Conservation (phyloP, 2,888 invertebrate genomes). For the Clivina fossor region DNA sequence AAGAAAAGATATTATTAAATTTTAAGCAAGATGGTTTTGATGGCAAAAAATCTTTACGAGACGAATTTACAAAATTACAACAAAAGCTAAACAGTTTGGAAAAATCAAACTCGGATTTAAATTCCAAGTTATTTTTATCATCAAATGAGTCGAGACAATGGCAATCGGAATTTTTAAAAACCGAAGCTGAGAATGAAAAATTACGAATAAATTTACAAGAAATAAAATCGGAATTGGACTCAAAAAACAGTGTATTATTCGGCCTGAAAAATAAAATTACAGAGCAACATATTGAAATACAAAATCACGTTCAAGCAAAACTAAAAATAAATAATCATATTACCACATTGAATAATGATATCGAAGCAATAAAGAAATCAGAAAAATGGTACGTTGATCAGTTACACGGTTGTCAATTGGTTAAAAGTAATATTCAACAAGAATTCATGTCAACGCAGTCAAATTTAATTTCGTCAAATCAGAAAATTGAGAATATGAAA, state of each 20-base stretch:
- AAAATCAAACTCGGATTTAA: constrained; percentile 19
- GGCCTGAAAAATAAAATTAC: constrained; percentile 34
- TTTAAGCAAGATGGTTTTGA: constrained; percentile 18
- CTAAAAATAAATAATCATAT: constrained; percentile 27
- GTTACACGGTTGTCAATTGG: constrained; percentile 29
- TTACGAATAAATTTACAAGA: constrained; percentile 31
- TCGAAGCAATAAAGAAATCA: constrained; percentile 30
- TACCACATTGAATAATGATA: constrained; percentile 26
- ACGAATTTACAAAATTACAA: constrained; percentile 22
- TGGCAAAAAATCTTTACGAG: constrained; percentile 17
- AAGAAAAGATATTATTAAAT: constrained; percentile 24
- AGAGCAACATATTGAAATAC: constrained; percentile 34
- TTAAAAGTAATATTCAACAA: constrained; percentile 33
- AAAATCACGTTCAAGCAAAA: constrained; percentile 32
- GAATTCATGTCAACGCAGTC: constrained; percentile 31
- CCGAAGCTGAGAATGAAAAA: constrained; percentile 31
- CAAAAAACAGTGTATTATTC: constrained; percentile 27
- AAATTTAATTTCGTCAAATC: constrained; percentile 23
- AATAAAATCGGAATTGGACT: constrained; percentile 32
- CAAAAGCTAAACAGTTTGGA: constrained; percentile 26
- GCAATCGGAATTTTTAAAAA: constrained; percentile 23
- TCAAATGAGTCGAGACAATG: constrained; percentile 28
- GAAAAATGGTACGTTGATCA: constrained; percentile 35
- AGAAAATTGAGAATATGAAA: constrained; percentile 30
- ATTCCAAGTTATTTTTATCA: constrained; percentile 26